Percentiles rank a stretch among this genome's conserved stretches.
Conservation (phyloP, 2,797 vertebrate genomes). For the Orientallactaga sibirica region DNA sequence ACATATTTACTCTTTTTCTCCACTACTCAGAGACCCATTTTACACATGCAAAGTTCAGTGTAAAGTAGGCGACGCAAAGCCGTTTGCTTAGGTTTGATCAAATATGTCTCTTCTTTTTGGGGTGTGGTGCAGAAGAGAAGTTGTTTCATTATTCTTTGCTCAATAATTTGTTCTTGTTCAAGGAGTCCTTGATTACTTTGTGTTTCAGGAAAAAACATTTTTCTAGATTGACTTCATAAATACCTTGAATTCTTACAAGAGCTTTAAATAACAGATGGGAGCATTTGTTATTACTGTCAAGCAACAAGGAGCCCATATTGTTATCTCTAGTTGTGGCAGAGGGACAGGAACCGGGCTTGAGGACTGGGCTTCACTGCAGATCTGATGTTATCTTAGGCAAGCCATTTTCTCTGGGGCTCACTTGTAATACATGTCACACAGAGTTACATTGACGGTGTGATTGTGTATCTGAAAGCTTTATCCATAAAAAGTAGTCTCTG, state of each 20-base stretch:
- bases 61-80: neutral
- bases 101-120: neutral
- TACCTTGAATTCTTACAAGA: constrained; percentile 34
- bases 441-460: neutral
- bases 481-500: neutral
- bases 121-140: neutral
- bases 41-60: neutral
- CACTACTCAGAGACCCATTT: neutral
- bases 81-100: neutral
- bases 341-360: neutral
- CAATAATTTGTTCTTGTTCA: neutral
- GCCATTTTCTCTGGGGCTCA: neutral
- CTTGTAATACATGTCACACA: neutral
- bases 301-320: constrained; percentile 6
- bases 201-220: constrained; percentile 29
- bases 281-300: constrained; percentile 18
- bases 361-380: neutral
- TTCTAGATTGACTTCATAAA: constrained; percentile 49
- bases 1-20: neutral
- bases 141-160: constrained; percentile 23
- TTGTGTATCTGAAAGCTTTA: neutral
- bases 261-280: neutral
- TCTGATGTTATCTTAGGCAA: neutral
- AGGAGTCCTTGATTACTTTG: constrained; percentile 4
- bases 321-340: neutral